phyloP scores from a whole-genome alignment of 2,113 vertebrate genomes.

The Protomyctophum bolini region DNA sequence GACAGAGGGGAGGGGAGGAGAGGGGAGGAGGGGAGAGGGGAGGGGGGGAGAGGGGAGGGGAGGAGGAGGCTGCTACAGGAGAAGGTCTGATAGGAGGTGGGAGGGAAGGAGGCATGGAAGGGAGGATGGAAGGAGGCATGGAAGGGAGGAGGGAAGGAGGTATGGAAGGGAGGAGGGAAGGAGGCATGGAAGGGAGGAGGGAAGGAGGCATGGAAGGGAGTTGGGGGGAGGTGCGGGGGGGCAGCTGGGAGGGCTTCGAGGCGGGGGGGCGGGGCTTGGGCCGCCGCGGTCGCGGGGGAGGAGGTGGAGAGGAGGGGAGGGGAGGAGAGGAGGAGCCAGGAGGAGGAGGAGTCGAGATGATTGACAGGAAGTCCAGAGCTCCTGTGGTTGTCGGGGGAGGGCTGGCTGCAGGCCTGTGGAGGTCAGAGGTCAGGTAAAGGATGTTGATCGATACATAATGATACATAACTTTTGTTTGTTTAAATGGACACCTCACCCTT shows the following conservation, averaged over 20 bases:
- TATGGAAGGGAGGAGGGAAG: too few species aligned
- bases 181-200: slow-evolving; percentile 35
- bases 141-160: slow-evolving; percentile 26
- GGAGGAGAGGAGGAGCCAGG: slow-evolving; percentile 7
- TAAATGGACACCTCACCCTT: too few species aligned
- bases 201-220: slow-evolving; percentile 9
- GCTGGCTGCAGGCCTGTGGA: slow-evolving; percentile 7
- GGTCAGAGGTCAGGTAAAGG: not conserved
- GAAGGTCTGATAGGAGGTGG: slow-evolving; percentile 17
- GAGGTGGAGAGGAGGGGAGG: slow-evolving; percentile 22
- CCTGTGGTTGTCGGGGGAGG: not conserved
- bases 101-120: not conserved
- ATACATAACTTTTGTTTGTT: too few species aligned
- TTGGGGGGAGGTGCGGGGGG: slow-evolving; percentile 33
- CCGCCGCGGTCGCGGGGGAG: slow-evolving; percentile 43
- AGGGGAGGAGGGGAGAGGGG: slow-evolving; percentile 20
- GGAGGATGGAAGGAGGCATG: slow-evolving; percentile 17
- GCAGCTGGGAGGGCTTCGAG: slow-evolving; percentile 45
- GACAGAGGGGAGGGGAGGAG: slow-evolving; percentile 11
- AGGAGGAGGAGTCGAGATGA: not conserved
- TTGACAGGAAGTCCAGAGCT: not conserved
- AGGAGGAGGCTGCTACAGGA: not conserved
- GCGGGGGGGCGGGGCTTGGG: slow-evolving; percentile 45
- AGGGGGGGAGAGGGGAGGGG: slow-evolving; percentile 44
- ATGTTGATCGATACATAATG: too few species aligned